Evolutionary conservation across 2,888 invertebrate genomes (phyloP), one percentile per base, ranked within the genome.

Genomic region (Cryptophagus acutangulus): DNA sequence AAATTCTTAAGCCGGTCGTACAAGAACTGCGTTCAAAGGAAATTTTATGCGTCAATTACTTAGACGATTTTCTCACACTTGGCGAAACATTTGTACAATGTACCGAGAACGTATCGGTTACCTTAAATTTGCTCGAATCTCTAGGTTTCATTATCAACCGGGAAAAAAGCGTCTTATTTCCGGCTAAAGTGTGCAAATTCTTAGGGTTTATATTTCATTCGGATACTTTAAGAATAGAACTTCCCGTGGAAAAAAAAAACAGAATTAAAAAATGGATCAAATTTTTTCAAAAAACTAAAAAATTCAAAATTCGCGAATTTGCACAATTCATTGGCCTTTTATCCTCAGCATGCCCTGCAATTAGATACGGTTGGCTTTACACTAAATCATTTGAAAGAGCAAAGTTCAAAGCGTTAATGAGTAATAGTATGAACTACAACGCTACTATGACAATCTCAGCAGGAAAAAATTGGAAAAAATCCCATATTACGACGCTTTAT

Each of bases 291-390:
- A 16, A 14, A 15, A 15, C 8, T 8, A 20, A 17, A 6, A 2
- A 10, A 3, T 33, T 8, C 15, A 17, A 40, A 25, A 43, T 42
- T 9, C 28, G 34, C 15, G 20, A 29, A 2, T 10, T 41, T 1
- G 41, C 41, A 2, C 25, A 31, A 29, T 13, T 53, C 12, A 36
- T 50, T 15, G 51, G 52, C 4, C 20, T 29, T 8, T 30, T 61
- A 13, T 38, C 45, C 2, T 48, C 58, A 0, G 50, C 48, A 17
- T 59, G 58, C 18, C 58, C 58, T n/a, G 59, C 55, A 2, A 41
- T 59, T 4, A 48, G 55, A 33, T 59, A 59, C 31, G 56, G 59
- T 3, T 57, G 51, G 51, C 37, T 61, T 2, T 52, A 60, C 12
- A 58, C 59, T 1, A 59, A 61, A 41, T n/a, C 43, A 25, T 25